phyloP scores from a whole-genome alignment of 2,113 vertebrate species.

The Hucho hucho region DNA sequence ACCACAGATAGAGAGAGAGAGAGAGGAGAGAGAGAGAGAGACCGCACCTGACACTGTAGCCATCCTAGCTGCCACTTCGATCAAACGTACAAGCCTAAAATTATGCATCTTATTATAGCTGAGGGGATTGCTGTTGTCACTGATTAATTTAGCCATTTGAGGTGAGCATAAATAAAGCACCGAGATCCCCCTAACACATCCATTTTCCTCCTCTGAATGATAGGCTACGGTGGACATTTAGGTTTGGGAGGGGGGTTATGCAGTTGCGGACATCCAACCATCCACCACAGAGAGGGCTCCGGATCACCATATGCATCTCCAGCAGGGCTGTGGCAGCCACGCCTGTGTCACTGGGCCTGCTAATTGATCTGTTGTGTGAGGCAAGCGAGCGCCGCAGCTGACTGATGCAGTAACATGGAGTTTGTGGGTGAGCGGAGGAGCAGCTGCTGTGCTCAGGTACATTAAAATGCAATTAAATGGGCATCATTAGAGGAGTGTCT shows the following conservation, averaged over 20 bases:
- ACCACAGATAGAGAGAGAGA: slow-evolving; percentile 26
- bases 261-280: neutral
- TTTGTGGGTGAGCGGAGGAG: slow-evolving; percentile 24
- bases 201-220: neutral
- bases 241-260: neutral
- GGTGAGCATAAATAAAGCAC: neutral
- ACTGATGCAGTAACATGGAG: slow-evolving; percentile 14
- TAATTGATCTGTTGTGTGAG: slow-evolving; percentile 21
- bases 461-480: slow-evolving; percentile 58
- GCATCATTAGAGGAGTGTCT: slow-evolving; percentile 48
- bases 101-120: too few relatives aligned
- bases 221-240: neutral
- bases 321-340: neutral
- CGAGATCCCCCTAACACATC: neutral
- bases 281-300: neutral
- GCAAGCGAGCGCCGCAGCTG: neutral
- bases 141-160: neutral
- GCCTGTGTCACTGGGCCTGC: neutral
- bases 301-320: slow-evolving; percentile 9
- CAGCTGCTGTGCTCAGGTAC: slow-evolving; percentile 55
- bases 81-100: neutral
- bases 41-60: neutral
- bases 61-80: neutral
- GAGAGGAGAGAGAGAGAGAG: neutral
- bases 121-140: neutral